Evolutionary conservation across 2,113 vertebrate species (phyloP), one percentile per base, ranked within the genome.

Genomic region (Alexandromys fortis): DNA sequence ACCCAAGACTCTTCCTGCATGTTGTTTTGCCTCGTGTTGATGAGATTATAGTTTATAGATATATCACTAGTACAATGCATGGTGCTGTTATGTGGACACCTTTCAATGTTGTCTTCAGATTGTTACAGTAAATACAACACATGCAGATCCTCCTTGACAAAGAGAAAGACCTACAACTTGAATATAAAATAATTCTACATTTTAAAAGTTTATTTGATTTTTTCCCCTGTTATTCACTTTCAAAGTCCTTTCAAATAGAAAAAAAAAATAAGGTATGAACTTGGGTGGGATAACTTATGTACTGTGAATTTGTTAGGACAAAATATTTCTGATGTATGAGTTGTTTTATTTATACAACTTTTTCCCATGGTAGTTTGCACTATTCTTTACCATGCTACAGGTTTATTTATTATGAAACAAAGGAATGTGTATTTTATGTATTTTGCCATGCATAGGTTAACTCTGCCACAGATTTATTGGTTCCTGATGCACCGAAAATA

Each of bases 51-150:
- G 98, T 97, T 98, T 97, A 98, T 98, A 98, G 98, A 96, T 93
- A 96, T 97, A 98, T 98, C 96, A 98, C 98, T 98, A 98, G 99
- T 98, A 98, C 99, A 99, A 98, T 99, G 99, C 99, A 99, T 99
- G 99, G 99, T 99, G 98, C 99, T 98, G 98, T 99, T 97, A 97
- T 94, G 98, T 97, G 98, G 96, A 97, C 98, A 97, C 98, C 98
- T 98, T 98, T 98, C 97, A 98, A 90, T 96, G 93, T 98, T 98
- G 98, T 99, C 97, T 98, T 98, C 97, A 98, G 98, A 97, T 97
- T 96, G 97, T 98, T 96, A 97, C 92, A 92, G 96, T 96, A 97
- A 98, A 96, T 92, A 92, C 89, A 95, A 97, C 98, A 98, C 96
- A 97, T 97, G 96, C 94, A 97, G 97, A 92, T 93, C 45, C 97